These are phyloP conservation scores for Urocolius indicus DNA, from an alignment of 2,113 vertebrate genomes.

Conservation along the genomic window DNA sequence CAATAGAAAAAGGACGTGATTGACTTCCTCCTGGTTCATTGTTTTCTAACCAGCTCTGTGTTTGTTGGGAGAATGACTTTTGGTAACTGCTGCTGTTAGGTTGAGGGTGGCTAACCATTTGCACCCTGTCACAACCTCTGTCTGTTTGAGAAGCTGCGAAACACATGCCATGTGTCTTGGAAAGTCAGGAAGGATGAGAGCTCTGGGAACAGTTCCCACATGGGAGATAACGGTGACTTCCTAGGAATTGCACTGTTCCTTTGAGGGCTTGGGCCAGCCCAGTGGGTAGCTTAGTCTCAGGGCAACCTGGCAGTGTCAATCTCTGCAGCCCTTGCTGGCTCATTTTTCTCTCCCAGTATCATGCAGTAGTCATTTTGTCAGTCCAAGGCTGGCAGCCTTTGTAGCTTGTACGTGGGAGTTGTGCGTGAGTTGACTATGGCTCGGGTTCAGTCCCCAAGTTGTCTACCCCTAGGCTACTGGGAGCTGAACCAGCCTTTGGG, in stretches of 20 bases:
- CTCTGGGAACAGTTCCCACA: background rate
- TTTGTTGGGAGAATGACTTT: background rate
- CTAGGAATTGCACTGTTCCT: conserved; percentile 26
- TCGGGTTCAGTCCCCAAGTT: fast-evolving
- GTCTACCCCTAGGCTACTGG: background rate
- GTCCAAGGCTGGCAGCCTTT: background rate
- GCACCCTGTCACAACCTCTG: background rate
- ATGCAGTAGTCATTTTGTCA: background rate
- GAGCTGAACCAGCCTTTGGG: background rate
- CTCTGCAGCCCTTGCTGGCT: conserved; percentile 17
- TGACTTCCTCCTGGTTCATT: background rate
- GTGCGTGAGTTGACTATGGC: background rate
- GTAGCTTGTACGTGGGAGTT: fast-evolving
- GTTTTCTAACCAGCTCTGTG: background rate
- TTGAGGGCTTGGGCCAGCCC: background rate
- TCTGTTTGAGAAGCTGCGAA: conserved; percentile 14
- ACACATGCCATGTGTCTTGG: background rate
- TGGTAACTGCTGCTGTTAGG: background rate
- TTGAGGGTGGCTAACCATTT: background rate
- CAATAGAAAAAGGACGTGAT: fast-evolving
- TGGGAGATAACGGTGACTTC: conserved; percentile 11
- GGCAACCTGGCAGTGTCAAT: conserved; percentile 57
- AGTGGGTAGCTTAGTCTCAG: background rate
- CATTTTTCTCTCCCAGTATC: background rate
- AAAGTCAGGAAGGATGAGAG: conserved; percentile 26